Percentiles rank a stretch among this genome's conserved stretches.
phyloP scores from a whole-genome alignment of 2,797 vertebrate species.

The Tadarida brasiliensis region DNA sequence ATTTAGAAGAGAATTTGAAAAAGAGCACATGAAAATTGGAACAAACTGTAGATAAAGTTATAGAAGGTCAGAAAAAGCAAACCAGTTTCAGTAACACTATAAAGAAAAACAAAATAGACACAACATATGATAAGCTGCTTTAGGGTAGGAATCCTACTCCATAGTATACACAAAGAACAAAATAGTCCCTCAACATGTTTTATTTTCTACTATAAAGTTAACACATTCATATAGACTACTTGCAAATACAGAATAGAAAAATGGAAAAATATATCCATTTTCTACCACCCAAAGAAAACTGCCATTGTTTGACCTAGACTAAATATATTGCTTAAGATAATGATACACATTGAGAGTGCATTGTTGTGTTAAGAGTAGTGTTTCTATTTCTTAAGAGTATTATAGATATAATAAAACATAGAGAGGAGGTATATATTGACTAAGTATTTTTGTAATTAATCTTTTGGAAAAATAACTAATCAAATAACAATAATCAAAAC shows the following conservation, averaged over 20 bases:
- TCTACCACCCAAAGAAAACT: slow-evolving; percentile 34
- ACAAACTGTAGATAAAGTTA: not conserved
- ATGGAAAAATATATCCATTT: slow-evolving; percentile 45
- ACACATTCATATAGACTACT: not conserved
- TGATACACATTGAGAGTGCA: not conserved
- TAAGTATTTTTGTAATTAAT: slow-evolving; percentile 40
- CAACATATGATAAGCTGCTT: not conserved
- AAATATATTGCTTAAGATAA: not conserved
- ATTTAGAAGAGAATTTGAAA: slow-evolving; percentile 18
- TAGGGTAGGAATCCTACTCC: not conserved
- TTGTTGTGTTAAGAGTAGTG: not conserved
- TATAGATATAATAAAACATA: not conserved
- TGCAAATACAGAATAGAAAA: slow-evolving; percentile 33
- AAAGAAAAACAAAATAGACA: not conserved
- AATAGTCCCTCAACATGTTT: not conserved
- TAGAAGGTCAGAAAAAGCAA: not conserved
- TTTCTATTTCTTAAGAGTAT: not conserved
- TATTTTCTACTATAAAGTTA: slow-evolving; percentile 52
- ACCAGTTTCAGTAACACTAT: not conserved
- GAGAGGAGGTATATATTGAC: not conserved
- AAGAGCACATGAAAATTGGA: not conserved
- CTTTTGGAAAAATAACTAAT: slow-evolving; percentile 20
- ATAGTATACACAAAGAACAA: slow-evolving; percentile 12
- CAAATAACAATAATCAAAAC: not conserved
- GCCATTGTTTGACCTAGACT: not conserved